Base-by-base conservation (phyloP, 2,113 vertebrate species). In the Rhizomys pruinosus region DNA sequence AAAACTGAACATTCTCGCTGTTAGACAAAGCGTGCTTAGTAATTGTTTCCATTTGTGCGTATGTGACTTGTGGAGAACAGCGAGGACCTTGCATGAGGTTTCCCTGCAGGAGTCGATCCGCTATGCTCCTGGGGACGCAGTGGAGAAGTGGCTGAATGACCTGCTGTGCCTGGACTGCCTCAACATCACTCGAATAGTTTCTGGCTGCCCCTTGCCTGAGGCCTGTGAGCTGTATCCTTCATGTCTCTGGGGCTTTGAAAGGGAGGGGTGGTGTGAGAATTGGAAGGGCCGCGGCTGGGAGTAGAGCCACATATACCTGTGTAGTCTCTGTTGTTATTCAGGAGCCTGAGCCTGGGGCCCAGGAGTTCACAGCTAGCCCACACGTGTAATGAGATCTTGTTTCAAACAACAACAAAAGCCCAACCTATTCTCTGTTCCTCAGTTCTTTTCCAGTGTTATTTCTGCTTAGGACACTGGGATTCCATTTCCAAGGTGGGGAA, bases 81-180 rank as follows among this genome's bases (percentile, higher is more conserved):
- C 98, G 15, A 98, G 99, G 57, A 98, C 98, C 0, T 95, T 99
- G 85, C 99, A 99, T 0, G 99, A 99, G 97, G 98, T 99, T 37
- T 98, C 99, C 59, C 98, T 99, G 37, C 99, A 99, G 0, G 99
- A 99, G 97, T 99, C 99, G 0, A 99, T 99, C 96, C 98, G 99
- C 0, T 99, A 99, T 0, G 99, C 99, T 7, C 99, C 99, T 0
- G 99, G 99, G 25, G 99, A 99, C 22, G 57, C 98, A 0, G 99
- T 99, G 44, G 99, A 99, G 97, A 99, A 99, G 98, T 99, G 99
- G 99, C 98, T 99, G 42, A 99, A 99, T 0, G 99, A 99, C n/a
- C 95, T 99, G 89, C 98, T 99, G 37, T 99, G 99, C 95, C 95
- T 99, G 94, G 99, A 99, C 97, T 99, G 99, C 93, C 98, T 99